phyloP scores from a whole-genome alignment of 2,888 invertebrate species.

The Mycogona germanica region DNA sequence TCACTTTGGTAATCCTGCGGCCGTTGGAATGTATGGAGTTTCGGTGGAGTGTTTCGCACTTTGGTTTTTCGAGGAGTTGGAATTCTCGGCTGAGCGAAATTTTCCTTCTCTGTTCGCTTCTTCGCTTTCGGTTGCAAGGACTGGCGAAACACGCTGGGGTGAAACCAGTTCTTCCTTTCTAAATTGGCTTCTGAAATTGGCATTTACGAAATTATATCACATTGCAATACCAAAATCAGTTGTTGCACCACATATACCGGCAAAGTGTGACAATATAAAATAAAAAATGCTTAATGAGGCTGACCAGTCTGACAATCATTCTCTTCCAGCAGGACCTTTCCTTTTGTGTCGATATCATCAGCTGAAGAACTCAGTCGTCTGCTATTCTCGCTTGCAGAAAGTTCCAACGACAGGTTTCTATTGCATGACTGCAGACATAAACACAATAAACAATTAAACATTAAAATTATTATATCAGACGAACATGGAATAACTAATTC shows the following conservation, averaged over 20 bases:
- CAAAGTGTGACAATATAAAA: neutral
- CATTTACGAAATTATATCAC: neutral
- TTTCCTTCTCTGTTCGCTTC: conserved; percentile 23
- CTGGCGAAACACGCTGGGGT: neutral
- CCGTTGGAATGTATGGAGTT: neutral
- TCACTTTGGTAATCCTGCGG: neutral
- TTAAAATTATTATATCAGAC: neutral
- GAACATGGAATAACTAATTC: neutral
- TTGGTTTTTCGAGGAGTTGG: conserved; percentile 31
- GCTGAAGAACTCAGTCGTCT: neutral
- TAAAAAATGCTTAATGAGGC: neutral
- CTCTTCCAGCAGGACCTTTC: neutral
- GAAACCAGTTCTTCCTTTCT: conserved; percentile 6
- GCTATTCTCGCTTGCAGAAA: neutral
- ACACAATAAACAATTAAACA: neutral
- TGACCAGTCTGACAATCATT: neutral
- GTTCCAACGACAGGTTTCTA: neutral
- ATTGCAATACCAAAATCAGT: neutral
- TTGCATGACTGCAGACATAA: neutral
- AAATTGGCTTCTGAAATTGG: neutral
- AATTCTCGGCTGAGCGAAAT: conserved; percentile 31
- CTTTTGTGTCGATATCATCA: neutral
- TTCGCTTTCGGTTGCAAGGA: conserved; percentile 12
- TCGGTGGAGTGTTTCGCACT: conserved; percentile 21
- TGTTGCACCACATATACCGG: neutral